These are phyloP conservation scores for Stenolophus ochropezus DNA, from an alignment of 2,888 invertebrate genomes.

Conservation along the genomic window DNA sequence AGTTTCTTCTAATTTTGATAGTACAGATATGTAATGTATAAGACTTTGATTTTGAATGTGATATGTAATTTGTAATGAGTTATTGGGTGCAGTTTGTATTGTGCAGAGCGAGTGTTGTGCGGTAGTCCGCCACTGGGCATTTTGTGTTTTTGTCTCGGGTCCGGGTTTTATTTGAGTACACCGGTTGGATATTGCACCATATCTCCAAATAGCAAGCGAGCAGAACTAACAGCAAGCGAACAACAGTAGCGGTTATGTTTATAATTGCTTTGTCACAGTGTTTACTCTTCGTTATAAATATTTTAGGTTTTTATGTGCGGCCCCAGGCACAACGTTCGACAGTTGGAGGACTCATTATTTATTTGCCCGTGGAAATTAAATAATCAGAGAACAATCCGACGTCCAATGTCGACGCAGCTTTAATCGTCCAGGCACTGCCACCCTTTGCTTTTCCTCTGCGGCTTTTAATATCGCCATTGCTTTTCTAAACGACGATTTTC, in stretches of 20 bases:
- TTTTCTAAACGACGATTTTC: not conserved
- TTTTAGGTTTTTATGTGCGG: conserved; percentile 52
- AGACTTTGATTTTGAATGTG: no score
- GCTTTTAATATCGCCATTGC: not conserved
- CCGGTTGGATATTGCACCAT: not conserved
- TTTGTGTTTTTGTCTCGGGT: conserved; percentile 1
- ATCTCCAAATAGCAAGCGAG: conserved; percentile 8
- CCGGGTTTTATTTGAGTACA: conserved; percentile 7
- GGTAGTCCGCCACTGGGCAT: not conserved
- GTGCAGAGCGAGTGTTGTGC: no score
- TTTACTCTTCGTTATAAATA: conserved; percentile 57
- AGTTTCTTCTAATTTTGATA: no score
- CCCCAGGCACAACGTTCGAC: not conserved
- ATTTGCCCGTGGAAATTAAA: conserved; percentile 48
- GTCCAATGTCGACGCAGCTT: not conserved
- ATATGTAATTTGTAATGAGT: no score
- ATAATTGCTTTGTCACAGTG: conserved; percentile 56
- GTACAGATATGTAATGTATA: no score
- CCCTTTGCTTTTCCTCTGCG: not conserved
- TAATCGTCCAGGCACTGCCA: not conserved
- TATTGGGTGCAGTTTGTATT: no score
- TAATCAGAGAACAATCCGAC: conserved; percentile 40
- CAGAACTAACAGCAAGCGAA: conserved; percentile 9
- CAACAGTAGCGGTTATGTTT: conserved; percentile 49
- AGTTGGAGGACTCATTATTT: conserved; percentile 39